Evolutionary conservation across 64 coral and sea anemone species (phyloP).

Genomic region (Cladopsammia gracilis): DNA sequence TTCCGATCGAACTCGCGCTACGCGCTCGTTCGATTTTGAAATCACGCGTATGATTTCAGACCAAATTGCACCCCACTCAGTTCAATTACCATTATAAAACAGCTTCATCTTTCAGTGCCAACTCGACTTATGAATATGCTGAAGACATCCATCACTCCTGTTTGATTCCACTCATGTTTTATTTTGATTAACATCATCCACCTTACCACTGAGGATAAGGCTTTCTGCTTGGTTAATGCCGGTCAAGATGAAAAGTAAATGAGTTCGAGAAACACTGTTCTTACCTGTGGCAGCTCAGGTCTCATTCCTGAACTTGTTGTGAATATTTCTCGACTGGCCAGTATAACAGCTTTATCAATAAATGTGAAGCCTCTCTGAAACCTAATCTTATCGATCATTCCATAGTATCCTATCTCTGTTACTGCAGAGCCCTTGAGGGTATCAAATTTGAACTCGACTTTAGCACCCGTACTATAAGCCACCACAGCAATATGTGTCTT

Average conservation of each 20-base stretch:
- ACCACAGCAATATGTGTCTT: slow-evolving; percentile 80
- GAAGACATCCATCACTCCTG: too few species aligned
- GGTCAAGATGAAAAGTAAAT: neutral
- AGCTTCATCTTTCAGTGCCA: too few species aligned
- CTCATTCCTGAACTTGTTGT: slow-evolving; percentile 63
- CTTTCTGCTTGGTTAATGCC: neutral
- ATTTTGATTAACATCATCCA: too few species aligned
- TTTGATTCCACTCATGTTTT: too few species aligned
- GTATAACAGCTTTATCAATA: slow-evolving; percentile 77
- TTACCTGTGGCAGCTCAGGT: slow-evolving; percentile 65
- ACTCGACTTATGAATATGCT: too few species aligned
- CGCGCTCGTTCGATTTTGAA: too few species aligned
- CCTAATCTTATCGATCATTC: slow-evolving; percentile 25
- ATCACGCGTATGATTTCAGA: too few species aligned
- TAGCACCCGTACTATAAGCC: slow-evolving; percentile 62
- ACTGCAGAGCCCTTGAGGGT: neutral
- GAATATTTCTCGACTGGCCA: slow-evolving; percentile 61
- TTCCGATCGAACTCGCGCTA: too few species aligned
- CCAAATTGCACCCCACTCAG: too few species aligned
- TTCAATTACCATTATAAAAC: too few species aligned
- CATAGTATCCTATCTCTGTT: neutral
- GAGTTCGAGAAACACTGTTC: neutral
- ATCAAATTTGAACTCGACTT: slow-evolving; percentile 53
- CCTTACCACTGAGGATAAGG: too few species aligned
- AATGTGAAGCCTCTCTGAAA: slow-evolving; percentile 78